These are phyloP conservation scores for Pseudonaja textilis DNA, from an alignment of 2,113 vertebrate species.

Conservation along the genomic window DNA sequence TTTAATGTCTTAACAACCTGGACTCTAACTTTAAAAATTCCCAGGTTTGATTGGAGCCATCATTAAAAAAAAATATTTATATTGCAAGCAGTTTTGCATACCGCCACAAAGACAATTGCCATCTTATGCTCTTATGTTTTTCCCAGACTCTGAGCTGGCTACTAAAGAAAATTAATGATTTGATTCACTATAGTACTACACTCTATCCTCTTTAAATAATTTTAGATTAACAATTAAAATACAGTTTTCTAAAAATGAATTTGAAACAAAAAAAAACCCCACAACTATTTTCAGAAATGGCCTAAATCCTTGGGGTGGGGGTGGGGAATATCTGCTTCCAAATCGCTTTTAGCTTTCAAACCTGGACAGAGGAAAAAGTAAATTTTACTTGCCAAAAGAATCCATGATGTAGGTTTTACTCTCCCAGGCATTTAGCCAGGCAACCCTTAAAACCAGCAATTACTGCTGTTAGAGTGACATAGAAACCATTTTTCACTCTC, in stretches of 20 bases:
- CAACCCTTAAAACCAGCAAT: slow-evolving; percentile 45
- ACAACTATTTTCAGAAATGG: background rate
- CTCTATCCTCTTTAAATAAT: background rate
- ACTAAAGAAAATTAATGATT: background rate
- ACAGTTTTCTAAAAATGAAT: background rate
- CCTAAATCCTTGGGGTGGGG: rapidly evolving
- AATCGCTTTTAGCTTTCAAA: background rate
- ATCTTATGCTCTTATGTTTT: background rate
- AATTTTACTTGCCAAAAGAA: slow-evolving; percentile 31
- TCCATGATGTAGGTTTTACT: slow-evolving; percentile 39
- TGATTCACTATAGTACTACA: no score
- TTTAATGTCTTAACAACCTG: background rate
- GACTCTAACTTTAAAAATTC: background rate
- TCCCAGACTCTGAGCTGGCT: background rate
- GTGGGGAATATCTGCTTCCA: background rate
- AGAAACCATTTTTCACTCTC: slow-evolving; percentile 47
- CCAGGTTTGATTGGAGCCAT: no score
- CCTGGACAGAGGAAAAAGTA: background rate
- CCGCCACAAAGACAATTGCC: background rate
- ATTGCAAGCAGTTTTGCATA: background rate
- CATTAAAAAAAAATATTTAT: background rate
- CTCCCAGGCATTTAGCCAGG: slow-evolving; percentile 55
- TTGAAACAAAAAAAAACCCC: background rate
- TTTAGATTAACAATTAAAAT: background rate
- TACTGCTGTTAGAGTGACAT: slow-evolving; percentile 43